Percentiles rank a stretch among this genome's conserved stretches.
phyloP scores from a whole-genome alignment of 1,140 invertebrate genomes.

The Caenorhabditis latens region DNA sequence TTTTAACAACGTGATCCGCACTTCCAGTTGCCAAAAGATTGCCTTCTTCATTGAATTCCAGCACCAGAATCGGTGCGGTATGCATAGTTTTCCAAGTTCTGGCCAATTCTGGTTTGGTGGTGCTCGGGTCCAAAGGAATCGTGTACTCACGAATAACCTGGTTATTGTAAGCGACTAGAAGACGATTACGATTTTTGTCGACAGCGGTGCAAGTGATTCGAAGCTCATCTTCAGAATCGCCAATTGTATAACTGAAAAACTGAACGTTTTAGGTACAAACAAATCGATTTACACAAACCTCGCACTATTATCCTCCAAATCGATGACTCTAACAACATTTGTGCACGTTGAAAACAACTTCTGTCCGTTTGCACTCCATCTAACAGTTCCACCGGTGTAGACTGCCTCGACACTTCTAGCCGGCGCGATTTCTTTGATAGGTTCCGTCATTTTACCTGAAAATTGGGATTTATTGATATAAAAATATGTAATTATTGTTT shows the following conservation, averaged over 20 bases:
- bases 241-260: constrained; percentile 51
- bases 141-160: constrained; percentile 56
- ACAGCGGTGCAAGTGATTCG: constrained; percentile 59
- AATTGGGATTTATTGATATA: neutral
- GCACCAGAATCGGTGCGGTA: constrained; percentile 60
- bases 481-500: neutral
- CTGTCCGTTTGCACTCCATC: constrained; percentile 59
- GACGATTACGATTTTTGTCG: constrained; percentile 51
- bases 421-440: constrained; percentile 28
- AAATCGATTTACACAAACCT: constrained; percentile 19
- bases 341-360: constrained; percentile 58
- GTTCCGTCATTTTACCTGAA: constrained; percentile 27
- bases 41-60: constrained; percentile 57
- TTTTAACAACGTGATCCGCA: constrained; percentile 64
- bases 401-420: constrained; percentile 40
- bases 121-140: constrained; percentile 17
- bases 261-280: neutral
- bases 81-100: constrained; percentile 67
- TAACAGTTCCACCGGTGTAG: constrained; percentile 54
- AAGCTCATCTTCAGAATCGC: constrained; percentile 57
- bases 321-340: constrained; percentile 58
- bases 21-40: constrained; percentile 63
- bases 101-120: constrained; percentile 33
- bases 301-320: constrained; percentile 40
- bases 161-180: constrained; percentile 60